Evolutionary conservation across 1,140 invertebrate species (phyloP), one percentile per base, ranked within the genome.

Genomic region (Campoletis sonorensis): DNA sequence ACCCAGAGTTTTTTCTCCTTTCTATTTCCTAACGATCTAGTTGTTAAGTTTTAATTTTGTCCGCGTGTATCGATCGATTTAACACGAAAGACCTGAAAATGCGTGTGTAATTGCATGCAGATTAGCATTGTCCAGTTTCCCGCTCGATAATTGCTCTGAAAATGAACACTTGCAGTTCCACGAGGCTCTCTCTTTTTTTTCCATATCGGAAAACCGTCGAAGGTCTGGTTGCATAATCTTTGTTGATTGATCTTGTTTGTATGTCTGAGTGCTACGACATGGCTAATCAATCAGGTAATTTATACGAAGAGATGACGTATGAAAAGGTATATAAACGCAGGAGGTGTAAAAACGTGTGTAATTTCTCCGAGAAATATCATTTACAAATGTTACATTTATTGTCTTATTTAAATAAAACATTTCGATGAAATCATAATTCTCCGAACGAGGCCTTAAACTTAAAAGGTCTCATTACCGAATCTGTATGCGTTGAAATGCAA

Each of bases 381-480:
- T n/a, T 58, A 8, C 21, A 4, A 18, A 58, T 58, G 18, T 5
- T 58, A 11, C 21, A 58, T 23, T 58, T 23, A n/a, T 58, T 58
- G n/a, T 4, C 3, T 58, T 58, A 18, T 58, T 23, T 18, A 21
- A 58, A 58, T 21, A 7, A 54, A 18, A 21, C 3, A 4, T 13
- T 7, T 58, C 18, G 54, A 58, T 58, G 54, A 58, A 58, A 58
- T 58, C 54, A 58, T 58, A n/a, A 23, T 58, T 58, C 54, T 2
- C 21, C 54, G 54, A 58, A 58, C 54, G 54, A 58, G 54, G 8
- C 54, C 54, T 58, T 23, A 58, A 58, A 58, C 21, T 58, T 21
- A n/a, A 58, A n/a, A n/a, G 18, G 54, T 58, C 54, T 58, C 54
- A 58, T 58, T 58, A n/a, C 18, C 54, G 21, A 58, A 58, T 58